Evolutionary conservation across 2,113 vertebrate genomes (phyloP).

Genomic region (Pagrus major): DNA sequence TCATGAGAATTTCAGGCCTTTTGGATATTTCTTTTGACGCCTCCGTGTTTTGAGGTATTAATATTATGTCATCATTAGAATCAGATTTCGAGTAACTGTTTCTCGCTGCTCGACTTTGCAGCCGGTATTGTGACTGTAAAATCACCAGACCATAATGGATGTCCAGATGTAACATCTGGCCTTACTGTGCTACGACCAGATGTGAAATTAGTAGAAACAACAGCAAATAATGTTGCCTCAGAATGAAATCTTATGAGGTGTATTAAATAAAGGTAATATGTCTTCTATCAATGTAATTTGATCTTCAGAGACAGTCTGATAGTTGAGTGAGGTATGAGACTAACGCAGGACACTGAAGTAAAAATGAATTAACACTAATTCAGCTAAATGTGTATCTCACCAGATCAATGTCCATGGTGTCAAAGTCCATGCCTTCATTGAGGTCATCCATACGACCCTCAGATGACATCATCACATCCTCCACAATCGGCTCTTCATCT

Average conservation of each 20-base stretch:
- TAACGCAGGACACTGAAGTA: not conserved
- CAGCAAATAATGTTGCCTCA: not conserved
- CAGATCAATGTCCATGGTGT: conserved; percentile 99
- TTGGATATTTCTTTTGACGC: not conserved
- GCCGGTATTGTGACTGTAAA: not conserved
- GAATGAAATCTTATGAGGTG: not conserved
- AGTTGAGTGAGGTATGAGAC: not conserved
- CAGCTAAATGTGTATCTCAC: conserved; percentile 81
- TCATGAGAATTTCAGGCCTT: not conserved
- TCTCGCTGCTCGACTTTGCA: not conserved
- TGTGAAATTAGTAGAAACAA: not conserved
- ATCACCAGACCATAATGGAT: not conserved
- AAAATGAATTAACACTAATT: not conserved
- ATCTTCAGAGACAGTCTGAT: not conserved
- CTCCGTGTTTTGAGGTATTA: not conserved
- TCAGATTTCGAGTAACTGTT: not conserved
- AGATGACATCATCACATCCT: conserved; percentile 99
- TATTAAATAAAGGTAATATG: not conserved
- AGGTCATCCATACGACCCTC: conserved; percentile 99
- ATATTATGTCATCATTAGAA: not conserved
- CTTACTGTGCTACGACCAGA: not conserved
- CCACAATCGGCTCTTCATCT: conserved; percentile 98
- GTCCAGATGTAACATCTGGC: conserved; percentile 23
- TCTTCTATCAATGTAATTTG: not conserved
- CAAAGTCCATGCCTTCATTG: conserved; percentile 99